Conservation (phyloP, 2,113 vertebrate genomes). For the Toxotes chatareus region DNA sequence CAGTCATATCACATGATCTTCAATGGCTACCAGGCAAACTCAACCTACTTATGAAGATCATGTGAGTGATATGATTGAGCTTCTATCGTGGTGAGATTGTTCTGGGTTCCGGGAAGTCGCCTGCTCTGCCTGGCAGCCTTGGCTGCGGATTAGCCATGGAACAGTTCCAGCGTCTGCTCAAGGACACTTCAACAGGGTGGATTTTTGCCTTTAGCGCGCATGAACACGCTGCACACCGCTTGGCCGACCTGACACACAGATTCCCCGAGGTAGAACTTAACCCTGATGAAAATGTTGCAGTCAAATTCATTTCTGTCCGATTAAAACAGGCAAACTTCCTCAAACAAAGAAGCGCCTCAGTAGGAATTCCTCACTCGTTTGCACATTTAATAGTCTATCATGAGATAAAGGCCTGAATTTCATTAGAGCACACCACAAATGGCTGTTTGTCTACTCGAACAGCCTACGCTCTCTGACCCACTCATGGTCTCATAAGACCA, state of each 20-base stretch:
- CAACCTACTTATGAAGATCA: no score
- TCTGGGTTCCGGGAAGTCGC: no score
- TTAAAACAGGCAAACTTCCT: neutral
- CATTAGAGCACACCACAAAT: slow-evolving; percentile 41
- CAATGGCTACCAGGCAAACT: neutral
- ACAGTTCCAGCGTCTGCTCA: neutral
- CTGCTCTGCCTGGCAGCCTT: neutral
- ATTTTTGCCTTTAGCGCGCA: no score
- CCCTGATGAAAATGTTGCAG: no score
- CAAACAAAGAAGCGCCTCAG: slow-evolving; percentile 35
- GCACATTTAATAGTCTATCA: neutral
- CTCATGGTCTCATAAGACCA: slow-evolving; percentile 37
- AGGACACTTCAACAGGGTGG: neutral
- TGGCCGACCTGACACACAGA: no score
- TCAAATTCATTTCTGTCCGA: no score
- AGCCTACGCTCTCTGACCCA: slow-evolving; percentile 38
- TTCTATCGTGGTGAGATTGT: neutral
- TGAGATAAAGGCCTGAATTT: slow-evolving; percentile 46
- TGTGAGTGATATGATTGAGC: no score
- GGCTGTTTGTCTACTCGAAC: slow-evolving; percentile 39
- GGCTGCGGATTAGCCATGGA: neutral
- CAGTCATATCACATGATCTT: neutral
- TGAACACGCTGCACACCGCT: no score
- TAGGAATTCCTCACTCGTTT: slow-evolving; percentile 21
- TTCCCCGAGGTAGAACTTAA: no score